phyloP scores from a whole-genome alignment of 1,140 invertebrate species.

The Glomeris maerens region DNA sequence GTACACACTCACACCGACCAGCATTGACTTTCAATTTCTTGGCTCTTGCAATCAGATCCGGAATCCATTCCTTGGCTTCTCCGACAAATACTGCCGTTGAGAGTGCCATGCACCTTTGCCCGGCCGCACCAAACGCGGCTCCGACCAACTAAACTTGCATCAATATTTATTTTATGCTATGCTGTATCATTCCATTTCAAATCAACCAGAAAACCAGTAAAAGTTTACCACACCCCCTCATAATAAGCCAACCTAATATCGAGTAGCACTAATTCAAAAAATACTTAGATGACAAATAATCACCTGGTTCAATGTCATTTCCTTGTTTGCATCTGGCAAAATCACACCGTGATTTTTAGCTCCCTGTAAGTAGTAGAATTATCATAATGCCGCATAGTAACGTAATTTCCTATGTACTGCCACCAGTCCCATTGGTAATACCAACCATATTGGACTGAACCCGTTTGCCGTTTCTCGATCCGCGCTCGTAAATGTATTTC shows the following conservation, averaged over 20 bases:
- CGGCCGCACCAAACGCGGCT: conserved; percentile 81
- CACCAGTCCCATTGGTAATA: too few relatives aligned
- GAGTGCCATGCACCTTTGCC: conserved; percentile 95
- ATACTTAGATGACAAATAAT: conserved; percentile 5
- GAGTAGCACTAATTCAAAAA: conserved; percentile 8
- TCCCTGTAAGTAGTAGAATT: conserved; percentile 43
- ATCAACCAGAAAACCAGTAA: too few relatives aligned
- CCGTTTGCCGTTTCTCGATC: conserved; percentile 77
- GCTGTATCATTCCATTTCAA: not conserved
- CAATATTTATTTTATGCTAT: not conserved
- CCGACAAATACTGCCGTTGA: conserved; percentile 95
- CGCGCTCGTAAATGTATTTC: conserved; percentile 88
- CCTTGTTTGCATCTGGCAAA: conserved; percentile 94
- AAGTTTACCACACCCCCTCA: too few relatives aligned
- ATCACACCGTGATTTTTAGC: conserved; percentile 98
- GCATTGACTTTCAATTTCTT: conserved; percentile 86
- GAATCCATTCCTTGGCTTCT: conserved; percentile 83
- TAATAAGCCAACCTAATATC: too few relatives aligned
- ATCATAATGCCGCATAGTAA: conserved; percentile 6
- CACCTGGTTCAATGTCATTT: conserved; percentile 75
- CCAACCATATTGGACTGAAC: conserved; percentile 90
- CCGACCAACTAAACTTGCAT: conserved; percentile 50
- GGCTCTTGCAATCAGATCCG: conserved; percentile 75
- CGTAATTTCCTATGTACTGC: not conserved
- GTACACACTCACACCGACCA: conserved; percentile 28